Base-by-base conservation (phyloP, 2,888 invertebrate species). In the Cephus rjabovi region DNA sequence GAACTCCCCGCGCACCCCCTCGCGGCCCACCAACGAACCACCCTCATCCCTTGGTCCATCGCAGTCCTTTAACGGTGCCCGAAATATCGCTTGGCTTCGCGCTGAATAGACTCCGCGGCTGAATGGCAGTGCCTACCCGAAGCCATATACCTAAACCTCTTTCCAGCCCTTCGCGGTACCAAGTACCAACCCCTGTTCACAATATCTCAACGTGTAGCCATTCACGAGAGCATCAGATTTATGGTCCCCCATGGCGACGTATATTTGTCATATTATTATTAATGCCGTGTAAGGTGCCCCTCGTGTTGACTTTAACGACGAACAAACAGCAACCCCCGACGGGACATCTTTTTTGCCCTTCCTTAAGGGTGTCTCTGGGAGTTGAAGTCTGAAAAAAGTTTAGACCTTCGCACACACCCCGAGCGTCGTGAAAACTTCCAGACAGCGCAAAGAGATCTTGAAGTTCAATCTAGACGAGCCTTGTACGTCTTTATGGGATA, bases 221-320 rank as follows among this genome's bases (percentile, higher is more conserved):
- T 79, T 73, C 79, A 23, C 40, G 11, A 12, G 68, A 73, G 74
- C 76, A 79, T 77, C 79, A 76, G 80, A 81, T 81, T 81, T 81
- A 76, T 79, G 80, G 73, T 75, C 74, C 40, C 75, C 77, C 73
- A 77, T 76, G 40, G 79, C 71, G 37, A 35, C 34, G 79, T 34
- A 80, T 80, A 80, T 81, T 80, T 76, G 79, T 79, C 77, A 81
- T 80, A 79, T 81, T 76, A 81, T 81, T 81, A 81, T 80, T 79
- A 79, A 81, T 79, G 56, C 77, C 40, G 74, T 75, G 75, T 75
- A 70, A 12, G 31, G 15, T 68, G 40, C 69, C 56, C 73, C 68
- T 4, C 30, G 40, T 76, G 77, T 79, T 80, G 77, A 80, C 80
- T 76, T 71, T 76, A 56, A 75, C 56, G 40, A 37, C 15, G 71